Evolutionary conservation across 2,797 vertebrate genomes (phyloP).

Genomic region (Hippoglossus hippoglossus): DNA sequence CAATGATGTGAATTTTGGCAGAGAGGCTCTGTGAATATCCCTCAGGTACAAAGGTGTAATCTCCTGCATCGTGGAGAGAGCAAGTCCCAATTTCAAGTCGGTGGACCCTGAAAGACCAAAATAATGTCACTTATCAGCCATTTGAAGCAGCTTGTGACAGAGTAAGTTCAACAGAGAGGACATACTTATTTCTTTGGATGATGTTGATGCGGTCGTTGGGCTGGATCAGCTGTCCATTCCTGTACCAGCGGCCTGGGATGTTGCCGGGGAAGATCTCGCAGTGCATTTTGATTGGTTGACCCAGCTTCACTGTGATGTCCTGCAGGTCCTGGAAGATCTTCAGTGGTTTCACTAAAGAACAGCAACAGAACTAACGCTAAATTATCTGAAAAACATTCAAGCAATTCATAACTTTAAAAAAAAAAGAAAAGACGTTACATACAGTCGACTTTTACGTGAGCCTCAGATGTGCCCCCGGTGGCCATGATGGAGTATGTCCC

Average conservation of each 20-base stretch:
- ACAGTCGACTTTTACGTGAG: slow-evolving; percentile 91
- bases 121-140: neutral
- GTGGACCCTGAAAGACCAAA: slow-evolving; percentile 86
- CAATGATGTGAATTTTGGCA: slow-evolving; percentile 93
- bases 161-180: neutral
- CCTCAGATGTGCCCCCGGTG: slow-evolving; percentile 91
- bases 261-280: slow-evolving; percentile 95
- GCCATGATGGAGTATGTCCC: slow-evolving; percentile 96
- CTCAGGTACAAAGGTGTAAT: slow-evolving; percentile 96
- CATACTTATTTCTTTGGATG: slow-evolving; percentile 92
- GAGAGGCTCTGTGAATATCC: slow-evolving; percentile 91
- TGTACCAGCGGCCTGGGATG: slow-evolving; percentile 94
- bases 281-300: slow-evolving; percentile 92
- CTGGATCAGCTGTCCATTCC: slow-evolving; percentile 94
- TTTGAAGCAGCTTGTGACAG: neutral
- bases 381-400: slow-evolving; percentile 7
- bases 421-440: slow-evolving; percentile 61
- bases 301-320: slow-evolving; percentile 89
- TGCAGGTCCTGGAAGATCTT: slow-evolving; percentile 92
- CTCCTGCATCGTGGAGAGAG: slow-evolving; percentile 92
- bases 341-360: slow-evolving; percentile 90
- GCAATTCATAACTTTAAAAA: neutral
- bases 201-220: slow-evolving; percentile 91
- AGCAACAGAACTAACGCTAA: neutral
- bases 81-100: slow-evolving; percentile 87